Conservation (phyloP, 1,140 invertebrate species). For the Himalopsyche phryganea region DNA sequence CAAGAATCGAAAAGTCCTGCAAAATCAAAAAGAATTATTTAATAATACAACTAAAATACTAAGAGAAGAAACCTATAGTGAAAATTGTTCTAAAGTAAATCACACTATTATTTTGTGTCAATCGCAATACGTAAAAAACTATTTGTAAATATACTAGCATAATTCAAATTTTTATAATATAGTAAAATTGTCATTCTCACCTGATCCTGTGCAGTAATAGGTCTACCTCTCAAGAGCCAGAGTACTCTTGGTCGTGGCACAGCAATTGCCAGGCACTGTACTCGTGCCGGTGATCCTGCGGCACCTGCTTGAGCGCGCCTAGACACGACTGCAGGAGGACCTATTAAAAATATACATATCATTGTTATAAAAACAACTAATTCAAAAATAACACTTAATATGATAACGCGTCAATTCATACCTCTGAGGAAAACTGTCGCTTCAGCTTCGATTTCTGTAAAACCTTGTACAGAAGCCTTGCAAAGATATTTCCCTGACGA, state of each 20-base stretch:
- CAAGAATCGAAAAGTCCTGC: slow-evolving; percentile 65
- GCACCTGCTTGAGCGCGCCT: slow-evolving; percentile 80
- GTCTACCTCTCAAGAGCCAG: slow-evolving; percentile 78
- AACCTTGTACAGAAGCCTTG: slow-evolving; percentile 78
- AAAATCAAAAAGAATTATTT: slow-evolving; percentile 36
- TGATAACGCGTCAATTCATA: too few species aligned
- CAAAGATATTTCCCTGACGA: slow-evolving; percentile 84
- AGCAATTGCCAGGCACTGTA: slow-evolving; percentile 85
- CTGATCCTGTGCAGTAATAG: slow-evolving; percentile 61
- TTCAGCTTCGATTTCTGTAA: slow-evolving; percentile 78
- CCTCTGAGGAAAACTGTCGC: slow-evolving; percentile 80
- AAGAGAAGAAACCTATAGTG: too few species aligned
- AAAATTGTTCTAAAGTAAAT: too few species aligned
- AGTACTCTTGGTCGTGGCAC: slow-evolving; percentile 86
- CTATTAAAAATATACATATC: slow-evolving; percentile 38
- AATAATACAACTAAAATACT: too few species aligned
- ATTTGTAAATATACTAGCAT: too few species aligned
- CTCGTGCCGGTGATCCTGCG: slow-evolving; percentile 71
- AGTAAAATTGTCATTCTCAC: not conserved
- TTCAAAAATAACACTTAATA: too few species aligned
- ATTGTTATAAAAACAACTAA: not conserved
- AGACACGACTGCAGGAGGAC: slow-evolving; percentile 80
- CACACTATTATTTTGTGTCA: too few species aligned
- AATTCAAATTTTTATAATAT: too few species aligned
- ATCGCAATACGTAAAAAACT: too few species aligned